Evolutionary conservation across 2,113 vertebrate species (phyloP).

Genomic region (Isichthys henryi): DNA sequence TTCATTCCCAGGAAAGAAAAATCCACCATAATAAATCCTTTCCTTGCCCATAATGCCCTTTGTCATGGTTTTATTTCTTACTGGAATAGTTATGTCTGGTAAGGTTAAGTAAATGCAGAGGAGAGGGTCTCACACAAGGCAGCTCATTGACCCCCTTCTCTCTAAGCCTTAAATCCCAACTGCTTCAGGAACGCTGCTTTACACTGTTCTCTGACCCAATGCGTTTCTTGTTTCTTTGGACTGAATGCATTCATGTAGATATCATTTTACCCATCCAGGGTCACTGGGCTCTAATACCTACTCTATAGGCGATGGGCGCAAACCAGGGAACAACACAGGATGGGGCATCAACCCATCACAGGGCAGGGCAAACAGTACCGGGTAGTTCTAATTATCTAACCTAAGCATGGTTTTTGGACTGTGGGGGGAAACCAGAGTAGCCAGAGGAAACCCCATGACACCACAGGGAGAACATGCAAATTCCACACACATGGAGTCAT

Average conservation of each 20-base stretch:
- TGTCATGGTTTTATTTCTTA: not conserved
- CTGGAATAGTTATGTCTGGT: not conserved
- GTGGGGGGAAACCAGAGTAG: not conserved
- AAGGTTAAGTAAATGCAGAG: not conserved
- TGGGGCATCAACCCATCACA: not conserved
- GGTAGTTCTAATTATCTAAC: not conserved
- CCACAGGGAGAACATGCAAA: not conserved
- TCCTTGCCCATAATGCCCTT: not conserved
- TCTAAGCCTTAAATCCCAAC: not conserved
- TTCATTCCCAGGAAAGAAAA: not conserved
- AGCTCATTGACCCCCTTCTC: not conserved
- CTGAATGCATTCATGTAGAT: not conserved
- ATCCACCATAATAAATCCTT: not conserved
- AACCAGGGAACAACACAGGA: not conserved
- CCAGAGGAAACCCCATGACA: not conserved
- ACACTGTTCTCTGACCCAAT: not conserved
- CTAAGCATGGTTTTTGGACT: not conserved
- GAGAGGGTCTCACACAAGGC: not conserved
- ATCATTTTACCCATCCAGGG: not conserved
- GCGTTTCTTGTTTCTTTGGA: not conserved
- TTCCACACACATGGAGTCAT: not conserved
- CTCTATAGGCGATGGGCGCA: not conserved
- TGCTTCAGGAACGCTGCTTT: not conserved
- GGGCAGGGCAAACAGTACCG: not conserved
- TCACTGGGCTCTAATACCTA: not conserved